Percentiles rank a stretch among this genome's conserved stretches.
Evolutionary conservation across 2,888 invertebrate genomes (phyloP).

Genomic region (Saturnia japonica): DNA sequence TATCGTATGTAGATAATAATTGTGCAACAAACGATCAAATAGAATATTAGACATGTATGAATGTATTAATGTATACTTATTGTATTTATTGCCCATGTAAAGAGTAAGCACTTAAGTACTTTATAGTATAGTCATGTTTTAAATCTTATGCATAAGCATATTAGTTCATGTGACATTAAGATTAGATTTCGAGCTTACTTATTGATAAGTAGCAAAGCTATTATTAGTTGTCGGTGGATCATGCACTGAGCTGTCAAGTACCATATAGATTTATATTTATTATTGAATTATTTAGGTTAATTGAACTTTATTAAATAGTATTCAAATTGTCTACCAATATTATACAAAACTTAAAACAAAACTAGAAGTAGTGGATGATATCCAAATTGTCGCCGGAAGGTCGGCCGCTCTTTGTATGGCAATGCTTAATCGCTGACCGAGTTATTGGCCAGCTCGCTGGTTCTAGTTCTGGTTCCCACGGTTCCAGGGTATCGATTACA

Average conservation of each 20-base stretch:
- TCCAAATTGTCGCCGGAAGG: no score
- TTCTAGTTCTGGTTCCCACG: no score
- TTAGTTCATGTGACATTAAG: background rate
- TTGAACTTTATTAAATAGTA: no score
- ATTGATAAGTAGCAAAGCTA: background rate
- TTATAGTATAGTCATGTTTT: background rate
- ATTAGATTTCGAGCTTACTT: background rate
- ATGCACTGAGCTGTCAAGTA: background rate
- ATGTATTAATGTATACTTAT: constrained; percentile 3
- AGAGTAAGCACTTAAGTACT: constrained; percentile 2
- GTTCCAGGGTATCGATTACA: no score
- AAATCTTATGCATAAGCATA: background rate
- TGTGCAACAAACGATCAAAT: background rate
- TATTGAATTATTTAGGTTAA: background rate
- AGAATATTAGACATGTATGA: background rate
- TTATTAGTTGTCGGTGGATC: background rate
- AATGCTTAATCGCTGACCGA: no score
- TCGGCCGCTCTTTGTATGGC: no score
- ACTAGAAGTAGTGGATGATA: no score
- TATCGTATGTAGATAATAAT: background rate
- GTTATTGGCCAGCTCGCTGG: no score
- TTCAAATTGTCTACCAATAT: no score
- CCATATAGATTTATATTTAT: background rate
- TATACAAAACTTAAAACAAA: no score
- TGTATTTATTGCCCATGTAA: background rate